These are phyloP conservation scores for Xylota sylvarum DNA, from an alignment of 2,888 invertebrate species.

Conservation along the genomic window DNA sequence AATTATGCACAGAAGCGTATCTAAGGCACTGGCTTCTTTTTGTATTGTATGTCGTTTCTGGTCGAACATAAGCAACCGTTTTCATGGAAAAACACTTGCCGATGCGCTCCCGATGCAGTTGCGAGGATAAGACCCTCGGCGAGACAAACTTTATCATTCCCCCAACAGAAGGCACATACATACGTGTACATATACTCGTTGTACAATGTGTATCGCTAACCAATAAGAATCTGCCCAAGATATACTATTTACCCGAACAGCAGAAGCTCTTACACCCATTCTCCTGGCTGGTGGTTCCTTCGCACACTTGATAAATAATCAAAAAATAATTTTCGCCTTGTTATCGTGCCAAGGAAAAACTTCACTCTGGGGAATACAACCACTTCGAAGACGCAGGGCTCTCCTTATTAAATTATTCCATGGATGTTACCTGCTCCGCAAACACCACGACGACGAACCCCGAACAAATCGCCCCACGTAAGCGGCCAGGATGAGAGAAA, in stretches of 20 bases:
- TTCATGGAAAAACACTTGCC: constrained; percentile 26
- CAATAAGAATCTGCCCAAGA: constrained; percentile 61
- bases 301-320: constrained; percentile 77
- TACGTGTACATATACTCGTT: constrained; percentile 34
- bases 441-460: constrained; percentile 62
- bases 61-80: constrained; percentile 60
- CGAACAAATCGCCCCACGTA: constrained; percentile 54
- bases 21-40: constrained; percentile 14
- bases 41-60: constrained; percentile 57
- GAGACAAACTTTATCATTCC: constrained; percentile 74
- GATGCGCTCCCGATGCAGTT: constrained; percentile 34
- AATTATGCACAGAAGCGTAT: constrained; percentile 69
- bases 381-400: constrained; percentile 72
- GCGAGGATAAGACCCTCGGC: constrained; percentile 59
- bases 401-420: constrained; percentile 77
- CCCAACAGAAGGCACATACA: constrained; percentile 33
- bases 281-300: constrained; percentile 40
- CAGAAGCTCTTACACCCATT: constrained; percentile 46
- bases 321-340: constrained; percentile 77
- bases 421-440: constrained; percentile 75
- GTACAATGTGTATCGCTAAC: constrained; percentile 68
- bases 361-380: constrained; percentile 71
- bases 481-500: constrained; percentile 65
- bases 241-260: constrained; percentile 62
- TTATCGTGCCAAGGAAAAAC: constrained; percentile 76